Conservation (phyloP, 2,113 vertebrate species). For the Potamarius usumacintae region DNA sequence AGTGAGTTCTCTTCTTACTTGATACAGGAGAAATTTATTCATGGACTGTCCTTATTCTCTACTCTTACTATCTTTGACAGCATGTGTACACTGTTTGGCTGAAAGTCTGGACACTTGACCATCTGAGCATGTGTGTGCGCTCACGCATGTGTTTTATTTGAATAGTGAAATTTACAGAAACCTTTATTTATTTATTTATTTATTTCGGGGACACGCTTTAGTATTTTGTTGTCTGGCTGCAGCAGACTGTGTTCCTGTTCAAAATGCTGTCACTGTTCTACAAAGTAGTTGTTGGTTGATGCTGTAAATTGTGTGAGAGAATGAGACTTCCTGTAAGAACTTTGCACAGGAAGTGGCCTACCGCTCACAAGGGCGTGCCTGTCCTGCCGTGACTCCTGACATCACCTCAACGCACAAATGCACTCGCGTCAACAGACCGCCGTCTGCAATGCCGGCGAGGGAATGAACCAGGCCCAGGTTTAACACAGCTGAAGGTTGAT, state of each 20-base stretch:
- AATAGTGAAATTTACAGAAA: too few relatives aligned
- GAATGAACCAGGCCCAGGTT: not conserved
- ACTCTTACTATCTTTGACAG: too few relatives aligned
- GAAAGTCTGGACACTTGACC: too few relatives aligned
- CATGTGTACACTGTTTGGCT: not conserved
- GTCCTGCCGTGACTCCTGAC: constrained; percentile 37
- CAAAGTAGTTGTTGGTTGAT: not conserved
- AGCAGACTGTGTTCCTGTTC: not conserved
- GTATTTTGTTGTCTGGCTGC: not conserved
- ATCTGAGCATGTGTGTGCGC: too few relatives aligned
- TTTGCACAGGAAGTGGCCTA: constrained; percentile 55
- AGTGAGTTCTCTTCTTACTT: not conserved
- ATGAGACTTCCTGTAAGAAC: constrained; percentile 49
- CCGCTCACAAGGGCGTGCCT: constrained; percentile 48
- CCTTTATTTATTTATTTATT: not conserved
- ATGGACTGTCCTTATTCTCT: not conserved
- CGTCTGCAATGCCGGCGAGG: not conserved
- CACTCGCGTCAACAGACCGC: not conserved
- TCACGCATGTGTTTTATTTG: too few relatives aligned
- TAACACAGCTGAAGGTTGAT: not conserved
- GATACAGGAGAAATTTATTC: not conserved
- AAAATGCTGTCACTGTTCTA: not conserved
- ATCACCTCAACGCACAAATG: not conserved
- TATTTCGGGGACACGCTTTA: not conserved
- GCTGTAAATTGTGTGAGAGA: constrained; percentile 26